Evolutionary conservation across 2,797 vertebrate genomes (phyloP).

Genomic region (Micrastur ruficollis): DNA sequence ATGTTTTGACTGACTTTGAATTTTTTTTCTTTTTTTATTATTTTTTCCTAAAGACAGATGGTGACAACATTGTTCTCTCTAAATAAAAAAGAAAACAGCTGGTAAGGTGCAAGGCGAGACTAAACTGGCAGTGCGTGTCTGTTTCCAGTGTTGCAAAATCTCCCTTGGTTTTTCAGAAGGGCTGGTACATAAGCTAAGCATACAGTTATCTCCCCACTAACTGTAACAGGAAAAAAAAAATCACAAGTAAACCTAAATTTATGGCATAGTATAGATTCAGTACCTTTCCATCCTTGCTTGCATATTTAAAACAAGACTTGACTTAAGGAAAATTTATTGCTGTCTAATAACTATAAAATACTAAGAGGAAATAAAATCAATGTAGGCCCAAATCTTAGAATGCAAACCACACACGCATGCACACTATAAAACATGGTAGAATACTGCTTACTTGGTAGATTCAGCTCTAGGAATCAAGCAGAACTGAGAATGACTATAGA

Average conservation of each 20-base stretch:
- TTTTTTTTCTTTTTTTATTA: background rate
- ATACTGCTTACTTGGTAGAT: constrained; percentile 65
- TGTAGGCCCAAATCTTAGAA: constrained; percentile 61
- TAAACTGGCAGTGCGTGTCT: background rate
- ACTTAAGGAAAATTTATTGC: constrained; percentile 60
- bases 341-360: constrained; percentile 72
- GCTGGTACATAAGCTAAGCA: background rate
- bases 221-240: background rate
- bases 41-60: constrained; percentile 47
- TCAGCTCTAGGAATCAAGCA: constrained; percentile 24
- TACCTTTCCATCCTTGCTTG: constrained; percentile 49
- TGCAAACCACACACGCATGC: constrained; percentile 34
- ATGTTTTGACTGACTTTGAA: background rate
- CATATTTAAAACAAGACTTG: constrained; percentile 71
- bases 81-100: constrained; percentile 48
- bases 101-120: constrained; percentile 23
- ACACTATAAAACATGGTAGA: constrained; percentile 52
- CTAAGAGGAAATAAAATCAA: constrained; percentile 66
- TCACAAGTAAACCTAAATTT: constrained; percentile 47
- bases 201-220: background rate
- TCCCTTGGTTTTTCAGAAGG: constrained; percentile 21
- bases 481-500: background rate
- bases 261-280: background rate
- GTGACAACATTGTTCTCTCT: constrained; percentile 38
- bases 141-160: background rate